A percentile compares a stretch with the other conserved stretches of the same genome.
These are phyloP conservation scores for Brachymystax lenok DNA, from an alignment of 2,797 vertebrate species.

Conservation along the genomic window DNA sequence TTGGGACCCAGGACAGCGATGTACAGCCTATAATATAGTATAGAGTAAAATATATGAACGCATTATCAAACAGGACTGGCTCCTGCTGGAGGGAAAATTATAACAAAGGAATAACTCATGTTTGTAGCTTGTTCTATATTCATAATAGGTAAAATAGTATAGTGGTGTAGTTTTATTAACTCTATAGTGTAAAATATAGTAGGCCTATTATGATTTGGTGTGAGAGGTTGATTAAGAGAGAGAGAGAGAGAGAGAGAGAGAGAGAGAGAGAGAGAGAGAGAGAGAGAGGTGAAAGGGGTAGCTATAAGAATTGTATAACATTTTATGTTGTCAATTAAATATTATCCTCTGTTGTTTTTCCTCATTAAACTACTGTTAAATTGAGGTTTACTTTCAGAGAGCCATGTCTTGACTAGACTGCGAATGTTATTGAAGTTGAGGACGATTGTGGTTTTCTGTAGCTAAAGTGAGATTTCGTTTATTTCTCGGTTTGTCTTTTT, in stretches of 20 bases:
- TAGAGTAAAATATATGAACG: conserved; percentile 7
- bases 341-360: neutral
- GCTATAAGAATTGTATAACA: neutral
- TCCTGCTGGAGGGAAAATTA: conserved; percentile 16
- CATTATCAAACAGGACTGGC: conserved; percentile 7
- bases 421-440: neutral
- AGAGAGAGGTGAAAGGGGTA: neutral
- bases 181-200: neutral
- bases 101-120: neutral
- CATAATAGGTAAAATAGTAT: conserved; percentile 11
- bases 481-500: neutral
- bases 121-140: conserved; percentile 7
- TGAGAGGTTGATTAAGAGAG: neutral
- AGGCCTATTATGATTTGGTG: conserved; percentile 1
- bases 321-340: neutral
- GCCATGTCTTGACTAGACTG: neutral
- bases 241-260: neutral
- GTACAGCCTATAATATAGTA: neutral
- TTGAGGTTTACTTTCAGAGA: neutral
- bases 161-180: conserved; percentile 7
- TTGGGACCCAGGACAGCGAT: conserved; percentile 9
- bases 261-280: neutral
- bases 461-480: neutral
- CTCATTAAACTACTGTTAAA: too few species aligned
- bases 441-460: neutral